Evolutionary conservation across 2,888 invertebrate genomes (phyloP), one percentile per base, ranked within the genome.

Genomic region (Tetragnatha montana): DNA sequence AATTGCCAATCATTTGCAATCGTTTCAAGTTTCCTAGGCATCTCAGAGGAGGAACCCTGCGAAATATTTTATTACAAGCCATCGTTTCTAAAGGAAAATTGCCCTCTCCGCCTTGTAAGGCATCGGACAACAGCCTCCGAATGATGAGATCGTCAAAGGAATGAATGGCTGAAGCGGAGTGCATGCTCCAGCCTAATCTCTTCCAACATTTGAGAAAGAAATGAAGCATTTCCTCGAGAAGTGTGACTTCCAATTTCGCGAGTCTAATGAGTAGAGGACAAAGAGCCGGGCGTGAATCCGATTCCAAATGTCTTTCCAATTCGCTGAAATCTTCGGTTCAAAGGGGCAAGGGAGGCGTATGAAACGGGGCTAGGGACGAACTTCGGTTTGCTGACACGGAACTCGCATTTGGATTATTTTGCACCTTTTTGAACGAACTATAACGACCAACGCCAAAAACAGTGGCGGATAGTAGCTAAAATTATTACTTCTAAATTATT

Each of bases 151-250:
- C 60, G 60, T 60, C 60, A 17, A 60, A 60, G 60, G 60, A 60
- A 17, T 10, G 60, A 60, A 60, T 10, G 17, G 6, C 60, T 10
- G 17, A 60, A 60, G 12, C 10, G 60, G 14, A 60, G 60, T 60
- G 60, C 60, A 60, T 60, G 60, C 60, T 17, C 8, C 17, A 60
- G 12, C 17, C 60, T 60, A 60, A 60, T 60, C 60, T 60, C 12
- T 60, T 60, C 60, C 60, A 60, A 60, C 60, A 60, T 60, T 60
- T 60, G 60, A 60, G 60, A 60, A 60, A 60, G 60, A 60, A 60
- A 60, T 60, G 60, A 60, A 10, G 60, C 60, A 17, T 60, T 60
- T 60, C 60, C 35, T 1, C 35, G 35, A 60, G 17, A 10, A 60
- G 60, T 60, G 60, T 60, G 60, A 60, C 60, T 60, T 60, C 60